These are phyloP conservation scores for Anguilla megastoma DNA, from an alignment of 2,797 vertebrate species.

Conservation along the genomic window DNA sequence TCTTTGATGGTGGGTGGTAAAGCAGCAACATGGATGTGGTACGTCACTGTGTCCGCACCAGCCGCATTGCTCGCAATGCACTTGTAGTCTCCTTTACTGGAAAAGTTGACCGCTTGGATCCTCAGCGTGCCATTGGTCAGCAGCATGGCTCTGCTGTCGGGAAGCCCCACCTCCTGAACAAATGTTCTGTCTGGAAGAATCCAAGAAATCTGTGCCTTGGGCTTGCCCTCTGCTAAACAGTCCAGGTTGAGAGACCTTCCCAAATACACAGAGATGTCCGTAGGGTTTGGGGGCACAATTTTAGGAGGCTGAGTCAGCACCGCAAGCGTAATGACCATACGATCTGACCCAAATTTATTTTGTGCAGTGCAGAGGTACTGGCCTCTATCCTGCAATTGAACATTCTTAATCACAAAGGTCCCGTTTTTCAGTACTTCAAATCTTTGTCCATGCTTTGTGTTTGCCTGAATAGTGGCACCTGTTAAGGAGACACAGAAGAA, in stretches of 20 bases:
- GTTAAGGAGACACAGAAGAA: constrained; percentile 19
- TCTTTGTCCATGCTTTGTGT: constrained; percentile 70
- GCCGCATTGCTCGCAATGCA: constrained; percentile 80
- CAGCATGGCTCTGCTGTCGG: constrained; percentile 56
- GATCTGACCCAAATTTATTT: constrained; percentile 73
- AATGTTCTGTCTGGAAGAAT: constrained; percentile 77
- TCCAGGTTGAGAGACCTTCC: constrained; percentile 65
- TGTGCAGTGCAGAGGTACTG: constrained; percentile 78
- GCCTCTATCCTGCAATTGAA: constrained; percentile 78
- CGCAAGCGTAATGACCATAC: constrained; percentile 70
- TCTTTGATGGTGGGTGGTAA: constrained; percentile 74
- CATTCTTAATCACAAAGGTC: constrained; percentile 73
- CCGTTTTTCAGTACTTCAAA: constrained; percentile 79
- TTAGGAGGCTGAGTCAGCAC: constrained; percentile 73
- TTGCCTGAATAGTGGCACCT: constrained; percentile 77
- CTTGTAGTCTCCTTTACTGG: constrained; percentile 77
- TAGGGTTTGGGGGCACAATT: constrained; percentile 59
- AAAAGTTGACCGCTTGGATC: constrained; percentile 69
- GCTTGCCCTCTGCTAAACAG: constrained; percentile 72
- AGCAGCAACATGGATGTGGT: constrained; percentile 72
- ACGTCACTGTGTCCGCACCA: constrained; percentile 77
- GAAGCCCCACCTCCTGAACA: constrained; percentile 60
- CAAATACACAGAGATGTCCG: constrained; percentile 66
- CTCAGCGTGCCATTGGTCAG: constrained; percentile 74
- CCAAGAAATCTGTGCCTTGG: constrained; percentile 75